Conservation (phyloP, 2,113 vertebrate species). For the Fulmarus glacialis region DNA sequence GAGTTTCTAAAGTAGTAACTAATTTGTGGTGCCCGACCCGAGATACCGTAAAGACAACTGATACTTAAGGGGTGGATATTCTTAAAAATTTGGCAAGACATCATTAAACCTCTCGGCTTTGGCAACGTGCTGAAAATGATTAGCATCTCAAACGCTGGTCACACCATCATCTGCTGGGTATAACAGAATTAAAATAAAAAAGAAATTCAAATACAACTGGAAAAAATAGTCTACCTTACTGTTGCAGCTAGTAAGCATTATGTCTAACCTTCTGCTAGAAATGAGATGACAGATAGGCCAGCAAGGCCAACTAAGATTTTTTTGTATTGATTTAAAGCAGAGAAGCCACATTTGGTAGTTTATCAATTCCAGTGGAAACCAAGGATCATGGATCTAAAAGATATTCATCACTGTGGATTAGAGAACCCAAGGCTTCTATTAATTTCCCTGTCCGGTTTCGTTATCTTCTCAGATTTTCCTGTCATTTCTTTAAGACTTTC, state of each 20-base stretch:
- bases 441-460: conserved; percentile 71
- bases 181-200: not conserved
- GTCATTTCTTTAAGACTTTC: conserved; percentile 76
- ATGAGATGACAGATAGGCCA: conserved; percentile 32
- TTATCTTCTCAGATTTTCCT: conserved; percentile 81
- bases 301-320: conserved; percentile 37
- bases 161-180: not conserved
- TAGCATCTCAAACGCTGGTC: not conserved
- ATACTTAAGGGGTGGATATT: not conserved
- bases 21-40: not conserved
- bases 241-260: not conserved
- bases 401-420: conserved; percentile 80
- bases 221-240: not conserved
- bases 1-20: not conserved
- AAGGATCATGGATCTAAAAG: conserved; percentile 69
- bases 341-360: conserved; percentile 68
- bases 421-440: conserved; percentile 73
- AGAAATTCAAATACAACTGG: not conserved
- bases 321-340: conserved; percentile 73
- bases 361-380: conserved; percentile 78
- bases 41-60: not conserved
- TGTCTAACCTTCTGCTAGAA: conserved; percentile 18
- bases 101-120: not conserved
- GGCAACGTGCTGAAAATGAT: not conserved
- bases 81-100: not conserved